These are phyloP conservation scores for Glossophaga mutica DNA, from an alignment of 2,797 vertebrate species.

Conservation along the genomic window DNA sequence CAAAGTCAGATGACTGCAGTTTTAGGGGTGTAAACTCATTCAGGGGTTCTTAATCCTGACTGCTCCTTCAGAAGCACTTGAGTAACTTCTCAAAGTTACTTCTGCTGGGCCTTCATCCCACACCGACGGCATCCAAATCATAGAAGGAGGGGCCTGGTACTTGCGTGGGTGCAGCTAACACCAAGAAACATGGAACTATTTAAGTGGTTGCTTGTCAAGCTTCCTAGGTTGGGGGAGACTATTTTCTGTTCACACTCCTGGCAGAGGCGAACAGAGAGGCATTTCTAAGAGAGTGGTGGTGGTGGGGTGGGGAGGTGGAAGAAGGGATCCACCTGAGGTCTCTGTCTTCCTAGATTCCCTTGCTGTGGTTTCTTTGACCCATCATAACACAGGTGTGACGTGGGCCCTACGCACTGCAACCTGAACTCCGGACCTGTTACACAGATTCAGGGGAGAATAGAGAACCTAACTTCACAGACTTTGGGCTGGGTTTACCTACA, in stretches of 20 bases:
- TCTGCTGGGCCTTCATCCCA: background rate
- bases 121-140: background rate
- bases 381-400: background rate
- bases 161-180: background rate
- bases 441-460: background rate
- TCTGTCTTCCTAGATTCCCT: background rate
- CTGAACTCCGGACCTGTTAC: background rate
- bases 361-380: fast-evolving
- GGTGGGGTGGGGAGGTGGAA: no score
- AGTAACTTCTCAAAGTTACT: background rate
- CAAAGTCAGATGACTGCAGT: no score
- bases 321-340: background rate
- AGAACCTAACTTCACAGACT: background rate
- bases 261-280: background rate
- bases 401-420: background rate
- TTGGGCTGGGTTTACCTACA: background rate
- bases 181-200: background rate
- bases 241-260: background rate
- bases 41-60: background rate
- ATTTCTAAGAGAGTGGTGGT: background rate
- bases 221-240: background rate
- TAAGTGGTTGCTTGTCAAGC: background rate
- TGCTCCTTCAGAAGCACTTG: background rate
- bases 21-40: background rate
- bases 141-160: background rate